Conservation (phyloP, 2,113 vertebrate genomes). For the Pygoscelis adeliae region DNA sequence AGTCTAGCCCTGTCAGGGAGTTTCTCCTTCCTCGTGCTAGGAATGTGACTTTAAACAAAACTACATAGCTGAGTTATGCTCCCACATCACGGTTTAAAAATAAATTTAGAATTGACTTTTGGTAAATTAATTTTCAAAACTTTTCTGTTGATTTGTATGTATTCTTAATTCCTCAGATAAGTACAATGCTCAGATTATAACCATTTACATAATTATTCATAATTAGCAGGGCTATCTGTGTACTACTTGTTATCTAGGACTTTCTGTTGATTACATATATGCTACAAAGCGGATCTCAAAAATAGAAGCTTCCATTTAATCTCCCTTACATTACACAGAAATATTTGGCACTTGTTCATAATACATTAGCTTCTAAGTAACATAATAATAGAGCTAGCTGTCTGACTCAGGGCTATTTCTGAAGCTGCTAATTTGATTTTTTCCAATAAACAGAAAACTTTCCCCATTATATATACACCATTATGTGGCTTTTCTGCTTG, state of each 20-base stretch:
- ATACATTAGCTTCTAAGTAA: constrained; percentile 69
- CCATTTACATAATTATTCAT: constrained; percentile 25
- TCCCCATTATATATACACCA: constrained; percentile 1
- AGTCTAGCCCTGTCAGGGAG: background rate
- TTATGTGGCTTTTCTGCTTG: constrained; percentile 31
- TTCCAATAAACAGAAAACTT: constrained; percentile 59
- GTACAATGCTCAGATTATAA: background rate
- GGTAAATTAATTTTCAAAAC: background rate
- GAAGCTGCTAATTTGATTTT: constrained; percentile 63
- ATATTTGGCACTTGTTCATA: constrained; percentile 69
- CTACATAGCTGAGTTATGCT: background rate
- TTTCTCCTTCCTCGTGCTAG: background rate
- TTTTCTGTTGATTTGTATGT: background rate
- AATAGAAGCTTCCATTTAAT: constrained; percentile 69
- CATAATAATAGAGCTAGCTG: constrained; percentile 62
- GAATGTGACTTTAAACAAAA: background rate
- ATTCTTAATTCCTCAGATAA: background rate
- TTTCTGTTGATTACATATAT: constrained; percentile 39
- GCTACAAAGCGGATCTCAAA: constrained; percentile 29
- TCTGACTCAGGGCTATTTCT: constrained; percentile 60
- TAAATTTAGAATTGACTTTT: background rate
- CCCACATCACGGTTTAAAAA: background rate
- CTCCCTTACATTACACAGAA: constrained; percentile 47
- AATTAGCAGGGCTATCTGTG: constrained; percentile 57
- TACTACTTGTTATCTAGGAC: constrained; percentile 51